phyloP scores from a whole-genome alignment of 1,140 invertebrate species.

The Cyclina sinensis region DNA sequence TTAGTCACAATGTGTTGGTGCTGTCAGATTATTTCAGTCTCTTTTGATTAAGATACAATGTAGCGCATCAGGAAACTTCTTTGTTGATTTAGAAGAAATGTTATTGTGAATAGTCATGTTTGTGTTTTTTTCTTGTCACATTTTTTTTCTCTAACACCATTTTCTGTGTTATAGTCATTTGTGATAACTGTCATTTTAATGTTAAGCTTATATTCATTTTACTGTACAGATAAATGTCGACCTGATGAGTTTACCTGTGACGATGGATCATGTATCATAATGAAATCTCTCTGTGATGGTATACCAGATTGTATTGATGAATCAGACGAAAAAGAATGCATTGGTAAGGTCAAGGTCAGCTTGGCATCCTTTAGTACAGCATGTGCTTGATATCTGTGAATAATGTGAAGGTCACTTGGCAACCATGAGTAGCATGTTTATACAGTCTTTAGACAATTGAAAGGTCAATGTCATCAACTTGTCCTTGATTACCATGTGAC shows the following conservation, averaged over 20 bases:
- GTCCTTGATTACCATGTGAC: too few relatives aligned
- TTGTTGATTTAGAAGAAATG: too few relatives aligned
- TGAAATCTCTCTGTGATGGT: background rate
- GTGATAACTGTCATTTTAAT: background rate
- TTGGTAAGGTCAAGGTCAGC: background rate
- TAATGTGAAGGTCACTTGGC: too few relatives aligned
- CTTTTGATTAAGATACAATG: too few relatives aligned
- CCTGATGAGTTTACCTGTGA: background rate
- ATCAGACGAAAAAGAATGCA: background rate
- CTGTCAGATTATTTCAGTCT: too few relatives aligned
- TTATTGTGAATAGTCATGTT: too few relatives aligned
- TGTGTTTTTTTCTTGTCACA: too few relatives aligned
- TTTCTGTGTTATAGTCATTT: background rate
- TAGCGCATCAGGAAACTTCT: too few relatives aligned
- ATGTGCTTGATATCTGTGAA: background rate
- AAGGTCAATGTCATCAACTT: too few relatives aligned
- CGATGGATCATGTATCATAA: background rate
- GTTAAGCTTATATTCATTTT: background rate
- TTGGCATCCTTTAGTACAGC: background rate
- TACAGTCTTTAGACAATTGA: too few relatives aligned
- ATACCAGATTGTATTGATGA: background rate
- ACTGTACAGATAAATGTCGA: background rate
- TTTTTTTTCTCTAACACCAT: background rate
- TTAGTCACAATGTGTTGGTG: too few relatives aligned
- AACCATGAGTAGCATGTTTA: too few relatives aligned